Conservation (phyloP, 2,113 vertebrate species). For the Synchiropus splendidus region DNA sequence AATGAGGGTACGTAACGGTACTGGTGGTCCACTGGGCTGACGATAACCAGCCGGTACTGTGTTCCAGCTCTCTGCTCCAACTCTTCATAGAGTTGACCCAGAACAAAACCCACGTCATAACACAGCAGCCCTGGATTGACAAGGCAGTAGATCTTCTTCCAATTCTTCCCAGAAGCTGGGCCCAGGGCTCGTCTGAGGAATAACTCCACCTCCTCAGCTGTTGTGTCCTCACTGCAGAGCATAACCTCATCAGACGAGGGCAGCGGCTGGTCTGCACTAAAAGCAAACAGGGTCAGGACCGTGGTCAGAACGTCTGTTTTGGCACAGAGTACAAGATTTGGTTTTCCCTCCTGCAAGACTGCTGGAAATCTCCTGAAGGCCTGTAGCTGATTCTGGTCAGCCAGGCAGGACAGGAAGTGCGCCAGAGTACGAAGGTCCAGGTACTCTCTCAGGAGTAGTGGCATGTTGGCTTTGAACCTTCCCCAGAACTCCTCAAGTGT, state of each 20-base stretch:
- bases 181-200: constrained; percentile 65
- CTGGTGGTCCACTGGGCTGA: constrained; percentile 58
- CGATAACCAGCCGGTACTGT: constrained; percentile 54
- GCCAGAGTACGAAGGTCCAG: constrained; percentile 55
- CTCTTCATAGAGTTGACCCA: constrained; percentile 52
- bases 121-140: constrained; percentile 60
- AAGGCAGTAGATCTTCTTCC: constrained; percentile 63
- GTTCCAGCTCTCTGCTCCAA: constrained; percentile 40
- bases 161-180: constrained; percentile 14
- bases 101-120: constrained; percentile 63
- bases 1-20: constrained; percentile 65
- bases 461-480: constrained; percentile 48
- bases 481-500: constrained; percentile 53
- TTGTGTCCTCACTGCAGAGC: constrained; percentile 62
- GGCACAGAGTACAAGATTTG: constrained; percentile 63
- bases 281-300: constrained; percentile 50
- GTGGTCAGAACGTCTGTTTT: constrained; percentile 49
- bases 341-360: constrained; percentile 46
- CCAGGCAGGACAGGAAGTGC: constrained; percentile 39
- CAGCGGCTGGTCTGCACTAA: constrained; percentile 48
- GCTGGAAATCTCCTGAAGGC: constrained; percentile 45
- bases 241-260: constrained; percentile 66
- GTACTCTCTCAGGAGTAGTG: constrained; percentile 38
- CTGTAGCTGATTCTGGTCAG: constrained; percentile 23
- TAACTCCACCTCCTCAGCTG: constrained; percentile 66